Conservation (phyloP, 2,113 vertebrate genomes). For the Apaloderma vittatum region DNA sequence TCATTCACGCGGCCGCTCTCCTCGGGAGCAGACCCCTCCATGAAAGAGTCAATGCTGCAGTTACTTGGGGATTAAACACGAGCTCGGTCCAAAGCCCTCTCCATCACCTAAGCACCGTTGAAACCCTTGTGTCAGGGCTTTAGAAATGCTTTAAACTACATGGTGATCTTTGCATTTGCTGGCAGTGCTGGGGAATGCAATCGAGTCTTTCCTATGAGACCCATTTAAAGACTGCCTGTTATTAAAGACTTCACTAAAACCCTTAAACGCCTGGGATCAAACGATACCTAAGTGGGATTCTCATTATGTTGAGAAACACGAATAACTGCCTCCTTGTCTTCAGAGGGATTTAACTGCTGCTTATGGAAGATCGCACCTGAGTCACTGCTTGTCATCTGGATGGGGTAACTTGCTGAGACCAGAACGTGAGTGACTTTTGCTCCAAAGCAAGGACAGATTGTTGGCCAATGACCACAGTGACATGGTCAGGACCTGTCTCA, state of each 20-base stretch:
- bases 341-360: background rate
- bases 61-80: background rate
- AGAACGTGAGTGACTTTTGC: background rate
- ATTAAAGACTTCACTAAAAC: constrained; percentile 19
- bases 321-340: background rate
- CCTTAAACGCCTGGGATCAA: background rate
- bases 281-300: background rate
- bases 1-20: accelerated
- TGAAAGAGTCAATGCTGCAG: accelerated
- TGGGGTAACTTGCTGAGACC: background rate
- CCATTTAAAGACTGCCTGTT: background rate
- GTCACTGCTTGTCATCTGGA: background rate
- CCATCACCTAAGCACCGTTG: background rate
- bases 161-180: background rate
- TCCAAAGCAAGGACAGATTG: background rate
- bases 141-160: background rate
- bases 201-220: background rate
- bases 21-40: accelerated
- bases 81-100: background rate
- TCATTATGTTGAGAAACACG: background rate
- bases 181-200: background rate
- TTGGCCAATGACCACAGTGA: background rate
- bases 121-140: background rate
- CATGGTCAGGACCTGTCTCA: background rate
- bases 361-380: background rate